These are phyloP conservation scores for Nymphalis polychloros DNA, from an alignment of 2,888 invertebrate species.

Conservation along the genomic window DNA sequence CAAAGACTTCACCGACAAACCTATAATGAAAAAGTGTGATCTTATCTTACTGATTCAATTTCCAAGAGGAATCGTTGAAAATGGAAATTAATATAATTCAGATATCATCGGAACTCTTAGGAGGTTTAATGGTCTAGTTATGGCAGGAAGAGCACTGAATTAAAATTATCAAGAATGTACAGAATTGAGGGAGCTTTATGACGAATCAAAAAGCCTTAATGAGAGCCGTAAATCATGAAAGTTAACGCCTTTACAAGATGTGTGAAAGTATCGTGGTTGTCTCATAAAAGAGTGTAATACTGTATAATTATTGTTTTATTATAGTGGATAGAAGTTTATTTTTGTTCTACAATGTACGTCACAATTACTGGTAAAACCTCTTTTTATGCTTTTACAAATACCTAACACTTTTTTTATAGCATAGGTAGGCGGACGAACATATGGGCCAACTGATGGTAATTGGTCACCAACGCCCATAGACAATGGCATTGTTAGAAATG, in stretches of 20 bases:
- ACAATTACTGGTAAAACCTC: too few species aligned
- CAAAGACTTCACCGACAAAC: conserved; percentile 34
- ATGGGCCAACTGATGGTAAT: too few species aligned
- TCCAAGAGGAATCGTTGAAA: conserved; percentile 35
- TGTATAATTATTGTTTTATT: too few species aligned
- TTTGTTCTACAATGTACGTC: too few species aligned
- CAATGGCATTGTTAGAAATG: too few species aligned
- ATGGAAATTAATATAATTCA: conserved; percentile 37
- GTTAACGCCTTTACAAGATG: not conserved
- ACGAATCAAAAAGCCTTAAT: conserved; percentile 8
- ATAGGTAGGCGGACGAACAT: too few species aligned
- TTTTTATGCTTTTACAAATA: too few species aligned
- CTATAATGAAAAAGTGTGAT: conserved; percentile 42
- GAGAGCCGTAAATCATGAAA: not conserved
- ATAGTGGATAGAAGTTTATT: too few species aligned
- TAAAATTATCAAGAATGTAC: not conserved
- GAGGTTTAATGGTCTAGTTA: conserved; percentile 25
- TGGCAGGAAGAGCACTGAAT: conserved; percentile 6
- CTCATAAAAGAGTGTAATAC: too few species aligned
- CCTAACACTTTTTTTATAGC: too few species aligned
- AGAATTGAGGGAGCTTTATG: not conserved
- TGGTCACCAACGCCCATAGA: too few species aligned
- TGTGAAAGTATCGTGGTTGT: not conserved
- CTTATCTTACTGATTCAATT: conserved; percentile 42
- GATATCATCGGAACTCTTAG: conserved; percentile 26